Conservation (phyloP, 2,797 vertebrate species). For the Ataeniobius toweri region DNA sequence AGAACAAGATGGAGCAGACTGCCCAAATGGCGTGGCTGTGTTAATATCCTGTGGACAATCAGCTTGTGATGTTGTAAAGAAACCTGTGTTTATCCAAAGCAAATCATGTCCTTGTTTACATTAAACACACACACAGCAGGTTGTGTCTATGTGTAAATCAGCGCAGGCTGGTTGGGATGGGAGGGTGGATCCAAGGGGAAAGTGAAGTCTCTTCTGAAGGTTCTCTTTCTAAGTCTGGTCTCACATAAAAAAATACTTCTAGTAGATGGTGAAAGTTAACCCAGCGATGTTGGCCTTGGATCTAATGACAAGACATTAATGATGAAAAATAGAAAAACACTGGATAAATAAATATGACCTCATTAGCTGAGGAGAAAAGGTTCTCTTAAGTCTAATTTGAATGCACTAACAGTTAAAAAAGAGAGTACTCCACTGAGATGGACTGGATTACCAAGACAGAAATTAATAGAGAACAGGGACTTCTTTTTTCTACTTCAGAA, state of each 20-base stretch:
- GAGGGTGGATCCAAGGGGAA: no score
- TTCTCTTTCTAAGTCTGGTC: no score
- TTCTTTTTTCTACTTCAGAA: neutral
- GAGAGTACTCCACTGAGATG: no score
- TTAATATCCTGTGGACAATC: slow-evolving; percentile 1
- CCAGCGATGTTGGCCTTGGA: slow-evolving; percentile 7
- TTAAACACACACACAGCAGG: slow-evolving; percentile 26
- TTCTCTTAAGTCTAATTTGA: slow-evolving; percentile 11
- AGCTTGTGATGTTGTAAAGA: neutral
- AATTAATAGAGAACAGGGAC: no score
- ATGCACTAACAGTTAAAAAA: no score
- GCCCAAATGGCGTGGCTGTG: no score
- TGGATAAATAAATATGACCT: slow-evolving; percentile 9
- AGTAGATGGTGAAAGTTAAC: slow-evolving; percentile 20
- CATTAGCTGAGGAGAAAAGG: slow-evolving; percentile 45
- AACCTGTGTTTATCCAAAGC: no score
- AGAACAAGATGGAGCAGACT: no score
- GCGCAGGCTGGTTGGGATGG: no score
- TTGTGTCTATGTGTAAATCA: no score
- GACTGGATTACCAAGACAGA: no score
- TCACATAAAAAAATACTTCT: slow-evolving; percentile 15
- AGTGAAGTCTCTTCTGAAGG: no score
- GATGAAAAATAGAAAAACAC: slow-evolving; percentile 31
- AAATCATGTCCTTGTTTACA: slow-evolving; percentile 7
- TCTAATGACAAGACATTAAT: slow-evolving; percentile 46